Base-by-base conservation (phyloP, 2,113 vertebrate genomes). In the Cyanoramphus novaezelandiae region DNA sequence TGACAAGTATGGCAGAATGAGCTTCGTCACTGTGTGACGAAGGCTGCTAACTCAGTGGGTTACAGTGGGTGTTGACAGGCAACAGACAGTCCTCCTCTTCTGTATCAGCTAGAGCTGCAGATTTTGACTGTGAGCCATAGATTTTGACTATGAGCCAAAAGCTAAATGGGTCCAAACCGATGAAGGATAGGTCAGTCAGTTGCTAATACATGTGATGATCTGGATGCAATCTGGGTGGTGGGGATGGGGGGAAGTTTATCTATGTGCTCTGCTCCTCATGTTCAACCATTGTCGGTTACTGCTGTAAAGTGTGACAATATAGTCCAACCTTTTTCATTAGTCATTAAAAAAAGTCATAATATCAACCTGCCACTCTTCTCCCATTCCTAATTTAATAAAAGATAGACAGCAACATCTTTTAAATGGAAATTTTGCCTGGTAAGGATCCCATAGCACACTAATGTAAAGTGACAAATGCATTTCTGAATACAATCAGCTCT, bases 71-170 rank as follows among this genome's bases (percentile, higher is more conserved):
- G 6, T 84, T 86, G 77, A 84, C 69, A 89, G 39, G 81, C 0
- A 0, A 64, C 29, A 75, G 59, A 69, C 37, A 41, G n/a, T 87
- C 47, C 13, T 83, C 33, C 16, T 91, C 47, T 89, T 82, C 65
- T 87, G 14, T 25, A 41, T 72, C 87, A 85, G 25, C 44, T 69
- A 76, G 33, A 90, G n/a, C 62, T 95, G 52, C n/a, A 49, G 65
- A 65, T 79, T 93, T 95, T 95, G 91, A 95, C 62, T 65, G 4
- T 8, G 31, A 92, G 67, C 86, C 91, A 49, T 37, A 49, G 65
- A 62, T 82, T 93, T 95, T 95, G 91, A 92, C 67, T 69, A 3
- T 6, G 23, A 92, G 70, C 91, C 91, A 95, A 92, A 87, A 93
- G 33, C 52, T 93, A 91, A 95, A 87, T 29, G 29, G 52, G 67